Conservation (phyloP, 2,797 vertebrate genomes). For the Tragopan temminckii region DNA sequence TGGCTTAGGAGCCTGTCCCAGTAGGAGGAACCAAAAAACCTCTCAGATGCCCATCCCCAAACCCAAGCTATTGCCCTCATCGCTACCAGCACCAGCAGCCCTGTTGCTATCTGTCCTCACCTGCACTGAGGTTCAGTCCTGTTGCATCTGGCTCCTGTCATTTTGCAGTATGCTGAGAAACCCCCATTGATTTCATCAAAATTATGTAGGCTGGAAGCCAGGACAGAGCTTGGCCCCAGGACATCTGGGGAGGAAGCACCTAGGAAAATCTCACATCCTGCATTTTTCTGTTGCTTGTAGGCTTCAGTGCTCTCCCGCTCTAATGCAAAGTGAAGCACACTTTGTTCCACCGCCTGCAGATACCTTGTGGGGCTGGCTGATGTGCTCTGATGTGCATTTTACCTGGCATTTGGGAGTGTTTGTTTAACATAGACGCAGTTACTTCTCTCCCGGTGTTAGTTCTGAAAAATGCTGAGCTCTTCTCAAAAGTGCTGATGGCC, state of each 20-base stretch:
- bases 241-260: conserved; percentile 53
- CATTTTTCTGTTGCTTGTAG: conserved; percentile 65
- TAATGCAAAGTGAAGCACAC: conserved; percentile 75
- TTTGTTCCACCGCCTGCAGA: conserved; percentile 76
- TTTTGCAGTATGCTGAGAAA: neutral
- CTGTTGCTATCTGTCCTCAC: neutral
- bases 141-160: conserved; percentile 33
- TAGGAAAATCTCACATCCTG: conserved; percentile 65
- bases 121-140: neutral
- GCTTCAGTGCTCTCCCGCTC: conserved; percentile 30
- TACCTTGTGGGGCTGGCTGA: conserved; percentile 62
- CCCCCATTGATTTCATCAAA: conserved; percentile 40
- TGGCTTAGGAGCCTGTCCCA: neutral
- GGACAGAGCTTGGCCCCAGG: conserved; percentile 40
- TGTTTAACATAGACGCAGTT: conserved; percentile 39
- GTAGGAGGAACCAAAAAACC: neutral
- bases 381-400: conserved; percentile 71
- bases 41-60: neutral
- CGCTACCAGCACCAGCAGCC: neutral
- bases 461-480: conserved; percentile 41
- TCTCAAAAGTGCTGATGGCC: neutral
- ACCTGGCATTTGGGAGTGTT: conserved; percentile 77
- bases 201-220: conserved; percentile 1
- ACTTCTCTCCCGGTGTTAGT: neutral
- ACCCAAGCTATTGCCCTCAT: neutral